Evolutionary conservation across 2,888 invertebrate genomes (phyloP).

Genomic region (Harpalus rubripes): DNA sequence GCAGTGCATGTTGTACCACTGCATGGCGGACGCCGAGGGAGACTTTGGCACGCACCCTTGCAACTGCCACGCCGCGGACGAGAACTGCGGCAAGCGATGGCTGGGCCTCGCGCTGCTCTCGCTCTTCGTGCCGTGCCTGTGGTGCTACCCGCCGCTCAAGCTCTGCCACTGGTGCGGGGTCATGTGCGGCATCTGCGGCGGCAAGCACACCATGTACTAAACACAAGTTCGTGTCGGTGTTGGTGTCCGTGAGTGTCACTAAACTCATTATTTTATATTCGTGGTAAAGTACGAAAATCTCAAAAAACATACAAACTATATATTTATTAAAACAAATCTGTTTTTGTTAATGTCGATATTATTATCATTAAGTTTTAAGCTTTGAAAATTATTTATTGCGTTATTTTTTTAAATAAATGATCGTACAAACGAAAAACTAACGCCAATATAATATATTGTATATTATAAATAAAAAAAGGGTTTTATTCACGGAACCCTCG

Average conservation of each 20-base stretch:
- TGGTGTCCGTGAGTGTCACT: background rate
- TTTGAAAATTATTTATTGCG: conserved; percentile 67
- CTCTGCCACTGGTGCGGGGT: conserved; percentile 91
- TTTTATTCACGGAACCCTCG: conserved; percentile 35
- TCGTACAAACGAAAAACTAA: conserved; percentile 66
- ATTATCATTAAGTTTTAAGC: conserved; percentile 67
- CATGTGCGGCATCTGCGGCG: conserved; percentile 90
- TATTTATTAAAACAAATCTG: conserved; percentile 62
- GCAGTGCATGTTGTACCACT: conserved; percentile 95
- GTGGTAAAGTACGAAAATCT: conserved; percentile 61
- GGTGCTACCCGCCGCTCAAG: conserved; percentile 94
- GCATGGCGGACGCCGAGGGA: conserved; percentile 94
- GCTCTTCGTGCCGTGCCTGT: conserved; percentile 94
- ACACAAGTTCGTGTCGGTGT: background rate
- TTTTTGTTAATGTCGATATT: conserved; percentile 67
- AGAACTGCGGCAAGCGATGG: conserved; percentile 91
- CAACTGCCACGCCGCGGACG: conserved; percentile 85
- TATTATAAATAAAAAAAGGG: conserved; percentile 43
- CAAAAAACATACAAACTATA: conserved; percentile 59
- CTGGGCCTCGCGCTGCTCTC: conserved; percentile 91
- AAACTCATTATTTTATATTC: conserved; percentile 56
- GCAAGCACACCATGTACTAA: conserved; percentile 82
- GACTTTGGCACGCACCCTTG: conserved; percentile 93
- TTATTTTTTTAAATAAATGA: conserved; percentile 62
- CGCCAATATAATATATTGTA: conserved; percentile 62